These are phyloP conservation scores for Pammene aurita DNA, from an alignment of 2,888 invertebrate species.

Conservation along the genomic window DNA sequence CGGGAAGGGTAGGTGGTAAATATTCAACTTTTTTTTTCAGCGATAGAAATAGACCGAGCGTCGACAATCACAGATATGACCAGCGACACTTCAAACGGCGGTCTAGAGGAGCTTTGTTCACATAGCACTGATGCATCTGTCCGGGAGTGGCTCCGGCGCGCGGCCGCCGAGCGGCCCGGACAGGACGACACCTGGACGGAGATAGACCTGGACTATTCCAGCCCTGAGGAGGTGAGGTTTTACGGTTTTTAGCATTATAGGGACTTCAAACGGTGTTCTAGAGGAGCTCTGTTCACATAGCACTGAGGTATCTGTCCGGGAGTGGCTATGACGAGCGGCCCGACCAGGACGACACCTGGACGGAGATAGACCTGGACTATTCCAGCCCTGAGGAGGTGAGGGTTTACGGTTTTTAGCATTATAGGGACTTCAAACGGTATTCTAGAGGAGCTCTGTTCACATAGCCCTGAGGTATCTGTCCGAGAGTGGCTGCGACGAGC, in stretches of 20 bases:
- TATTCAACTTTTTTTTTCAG: slow-evolving; percentile 1
- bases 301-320: slow-evolving; percentile 68
- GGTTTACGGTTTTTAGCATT: too few relatives aligned
- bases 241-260: slow-evolving; percentile 43
- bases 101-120: slow-evolving; percentile 67
- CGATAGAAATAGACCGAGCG: slow-evolving; percentile 62
- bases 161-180: slow-evolving; percentile 51
- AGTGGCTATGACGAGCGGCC: slow-evolving; percentile 66
- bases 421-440: slow-evolving; percentile 67
- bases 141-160: slow-evolving; percentile 70
- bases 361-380: slow-evolving; percentile 88
- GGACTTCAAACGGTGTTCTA: slow-evolving; percentile 65
- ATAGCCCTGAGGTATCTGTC: slow-evolving; percentile 67
- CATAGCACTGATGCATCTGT: slow-evolving; percentile 68
- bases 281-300: slow-evolving; percentile 68
- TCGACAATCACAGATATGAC: slow-evolving; percentile 70
- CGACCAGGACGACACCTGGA: slow-evolving; percentile 84
- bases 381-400: slow-evolving; percentile 85
- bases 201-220: slow-evolving; percentile 87
- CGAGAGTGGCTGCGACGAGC: slow-evolving; percentile 70
- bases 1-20: too few relatives aligned
- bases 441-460: slow-evolving; percentile 67
- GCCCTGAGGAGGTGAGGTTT: slow-evolving; percentile 82
- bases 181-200: slow-evolving; percentile 87
- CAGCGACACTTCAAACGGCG: slow-evolving; percentile 68